Conservation (phyloP, 2,113 vertebrate species). For the Petrocephalus zakoni region DNA sequence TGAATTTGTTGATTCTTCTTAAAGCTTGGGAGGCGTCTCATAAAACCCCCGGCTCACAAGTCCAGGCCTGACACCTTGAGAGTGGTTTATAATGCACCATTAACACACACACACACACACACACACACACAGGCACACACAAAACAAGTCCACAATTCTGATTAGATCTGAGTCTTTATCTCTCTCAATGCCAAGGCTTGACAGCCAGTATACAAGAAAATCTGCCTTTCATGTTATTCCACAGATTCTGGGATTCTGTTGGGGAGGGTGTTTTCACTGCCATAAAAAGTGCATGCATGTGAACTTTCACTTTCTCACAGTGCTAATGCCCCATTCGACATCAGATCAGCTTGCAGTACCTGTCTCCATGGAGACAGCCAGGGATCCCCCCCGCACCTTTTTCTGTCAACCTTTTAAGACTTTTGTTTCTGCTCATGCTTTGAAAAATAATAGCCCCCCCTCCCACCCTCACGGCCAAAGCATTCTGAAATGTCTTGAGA, state of each 20-base stretch:
- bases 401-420: background rate
- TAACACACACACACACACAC: background rate
- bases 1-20: background rate
- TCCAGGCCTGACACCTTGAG: constrained; percentile 5
- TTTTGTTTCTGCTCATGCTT: background rate
- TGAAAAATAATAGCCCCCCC: background rate
- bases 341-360: background rate
- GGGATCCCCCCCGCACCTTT: background rate
- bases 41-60: background rate
- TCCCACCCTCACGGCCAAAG: background rate
- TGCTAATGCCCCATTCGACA: background rate
- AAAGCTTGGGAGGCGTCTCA: background rate
- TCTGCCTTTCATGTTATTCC: background rate
- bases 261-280: background rate
- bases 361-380: background rate
- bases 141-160: background rate
- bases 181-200: background rate
- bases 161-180: background rate
- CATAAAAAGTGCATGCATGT: background rate
- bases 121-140: background rate
- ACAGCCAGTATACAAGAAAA: background rate
- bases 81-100: background rate
- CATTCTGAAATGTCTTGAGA: background rate
- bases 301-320: background rate
- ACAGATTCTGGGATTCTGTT: background rate